Evolutionary conservation across 2,888 invertebrate genomes (phyloP), one percentile per base, ranked within the genome.

Genomic region (Lampropteryx suffumata): DNA sequence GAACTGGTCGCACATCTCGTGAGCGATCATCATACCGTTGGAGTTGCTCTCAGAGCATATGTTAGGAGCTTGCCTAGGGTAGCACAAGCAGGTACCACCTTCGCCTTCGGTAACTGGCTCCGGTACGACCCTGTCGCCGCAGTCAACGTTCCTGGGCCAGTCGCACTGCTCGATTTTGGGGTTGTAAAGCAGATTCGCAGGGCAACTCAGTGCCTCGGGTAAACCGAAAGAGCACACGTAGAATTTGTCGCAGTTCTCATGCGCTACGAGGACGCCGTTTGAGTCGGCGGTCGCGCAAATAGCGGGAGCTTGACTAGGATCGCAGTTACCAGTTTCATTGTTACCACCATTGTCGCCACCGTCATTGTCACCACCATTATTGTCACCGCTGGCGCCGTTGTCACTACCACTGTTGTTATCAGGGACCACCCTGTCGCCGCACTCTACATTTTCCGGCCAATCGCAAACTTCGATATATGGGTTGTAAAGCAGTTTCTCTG

Each of bases 161-260:
- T 93, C 93, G 57, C 93, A 93, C 50, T 84, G 86, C 10, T 58
- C 54, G 13, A 69, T 84, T 21, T 76, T 69, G 7, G 81, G 82
- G 29, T 91, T 90, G 70, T 92, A 93, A 0, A 90, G 67, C 0
- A 92, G 71, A 6, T 88, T 90, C 3, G 71, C 67, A 0, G 91
- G 91, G 60, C 93, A 93, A 1, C 78, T 70, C 60, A 91, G 84
- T 57, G 92, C 92, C 3, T 91, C 71, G 0, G 89, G 92, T 0
- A 74, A 67, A 7, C 91, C 92, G 59, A 92, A 88, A 86, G 92
- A 91, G 65, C 93, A 93, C 61, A 92, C 92, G 14, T 92, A 67
- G 54, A 62, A 71, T 39, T 66, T 59, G 17, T 64, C 37, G 44
- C 66, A 62, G 41, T 62, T 58, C 30, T 63, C 65, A 11, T 68